phyloP scores from a whole-genome alignment of 2,797 vertebrate species.

The Gadopsis marmoratus region DNA sequence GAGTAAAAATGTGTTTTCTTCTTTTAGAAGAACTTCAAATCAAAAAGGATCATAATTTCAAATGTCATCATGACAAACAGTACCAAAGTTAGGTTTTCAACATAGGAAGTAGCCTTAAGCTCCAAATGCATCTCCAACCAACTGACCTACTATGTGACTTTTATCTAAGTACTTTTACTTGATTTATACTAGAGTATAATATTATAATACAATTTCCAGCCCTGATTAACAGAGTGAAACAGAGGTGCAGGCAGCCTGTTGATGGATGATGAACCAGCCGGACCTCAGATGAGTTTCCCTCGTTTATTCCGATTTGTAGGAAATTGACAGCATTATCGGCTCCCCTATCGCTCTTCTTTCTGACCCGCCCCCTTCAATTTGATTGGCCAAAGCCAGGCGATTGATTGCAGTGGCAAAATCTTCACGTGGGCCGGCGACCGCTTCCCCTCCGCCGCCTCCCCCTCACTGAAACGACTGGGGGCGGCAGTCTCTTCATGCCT shows the following conservation, averaged over 20 bases:
- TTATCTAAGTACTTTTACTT: too few relatives aligned
- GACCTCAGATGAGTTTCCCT: not conserved
- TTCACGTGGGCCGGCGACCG: too few relatives aligned
- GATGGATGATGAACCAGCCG: not conserved
- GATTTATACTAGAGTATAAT: not conserved
- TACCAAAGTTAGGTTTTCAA: not conserved
- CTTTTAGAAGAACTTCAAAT: not conserved
- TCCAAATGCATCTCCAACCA: not conserved
- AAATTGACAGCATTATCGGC: too few relatives aligned
- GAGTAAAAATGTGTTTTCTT: not conserved
- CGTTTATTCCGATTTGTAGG: too few relatives aligned
- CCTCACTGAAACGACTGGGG: too few relatives aligned
- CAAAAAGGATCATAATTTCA: not conserved
- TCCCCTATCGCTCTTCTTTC: too few relatives aligned
- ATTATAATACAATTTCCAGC: not conserved
- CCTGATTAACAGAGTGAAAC: not conserved
- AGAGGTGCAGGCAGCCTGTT: slow-evolving; percentile 2
- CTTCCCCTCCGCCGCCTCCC: too few relatives aligned
- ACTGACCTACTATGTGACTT: too few relatives aligned
- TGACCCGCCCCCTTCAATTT: too few relatives aligned
- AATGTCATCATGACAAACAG: not conserved
- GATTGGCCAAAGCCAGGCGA: too few relatives aligned
- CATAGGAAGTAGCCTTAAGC: not conserved
- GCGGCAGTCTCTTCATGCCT: too few relatives aligned
- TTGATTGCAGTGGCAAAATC: too few relatives aligned